A percentile compares a stretch with the other conserved stretches of the same genome.
These are phyloP conservation scores for Trichonephila clavata DNA, from an alignment of 1,140 invertebrate genomes.

Conservation along the genomic window DNA sequence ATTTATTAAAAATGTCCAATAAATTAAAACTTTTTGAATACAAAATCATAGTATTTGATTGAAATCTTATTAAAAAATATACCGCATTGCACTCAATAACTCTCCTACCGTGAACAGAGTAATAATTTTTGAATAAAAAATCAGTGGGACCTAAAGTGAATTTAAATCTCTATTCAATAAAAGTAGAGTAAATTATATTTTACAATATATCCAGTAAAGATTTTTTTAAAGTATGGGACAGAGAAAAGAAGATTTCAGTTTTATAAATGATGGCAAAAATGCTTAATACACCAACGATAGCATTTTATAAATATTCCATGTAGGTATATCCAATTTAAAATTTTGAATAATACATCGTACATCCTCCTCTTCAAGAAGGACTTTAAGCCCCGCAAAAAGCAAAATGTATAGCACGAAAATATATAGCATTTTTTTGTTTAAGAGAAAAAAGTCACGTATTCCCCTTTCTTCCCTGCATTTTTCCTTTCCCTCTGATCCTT, in stretches of 20 bases:
- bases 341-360: conserved; percentile 59
- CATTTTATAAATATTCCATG: conserved; percentile 62
- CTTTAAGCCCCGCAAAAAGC: conserved; percentile 22
- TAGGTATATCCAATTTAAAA: conserved; percentile 64
- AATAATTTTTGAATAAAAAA: neutral
- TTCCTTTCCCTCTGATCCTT: neutral
- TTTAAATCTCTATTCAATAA: neutral
- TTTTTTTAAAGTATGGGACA: neutral
- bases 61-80: too few species aligned
- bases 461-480: neutral
- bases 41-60: too few species aligned
- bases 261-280: conserved; percentile 58
- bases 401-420: conserved; percentile 58
- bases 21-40: too few species aligned
- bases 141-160: neutral
- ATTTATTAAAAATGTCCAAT: too few species aligned
- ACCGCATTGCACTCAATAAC: too few species aligned
- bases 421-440: conserved; percentile 52
- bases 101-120: neutral
- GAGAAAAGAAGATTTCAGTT: conserved; percentile 33
- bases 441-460: conserved; percentile 61
- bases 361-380: conserved; percentile 31
- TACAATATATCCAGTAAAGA: neutral
- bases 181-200: conserved; percentile 31
- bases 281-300: conserved; percentile 46